Conservation (phyloP, 2,888 invertebrate genomes). For the Strigamia transsilvanica region DNA sequence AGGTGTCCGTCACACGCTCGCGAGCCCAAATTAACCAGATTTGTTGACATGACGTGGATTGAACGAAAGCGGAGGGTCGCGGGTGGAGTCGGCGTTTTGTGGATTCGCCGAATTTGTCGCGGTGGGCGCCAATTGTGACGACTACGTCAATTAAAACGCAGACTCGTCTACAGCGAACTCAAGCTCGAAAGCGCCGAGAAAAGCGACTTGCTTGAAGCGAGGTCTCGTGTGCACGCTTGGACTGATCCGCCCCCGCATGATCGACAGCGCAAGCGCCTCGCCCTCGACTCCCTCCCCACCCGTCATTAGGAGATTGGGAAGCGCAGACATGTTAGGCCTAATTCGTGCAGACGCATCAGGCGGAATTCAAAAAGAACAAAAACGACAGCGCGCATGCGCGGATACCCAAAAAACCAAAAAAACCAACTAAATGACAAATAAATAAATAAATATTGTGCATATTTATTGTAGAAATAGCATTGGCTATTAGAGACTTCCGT, state of each 20-base stretch:
- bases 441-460: not conserved
- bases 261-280: constrained; percentile 42
- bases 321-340: constrained; percentile 44
- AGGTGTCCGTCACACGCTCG: not conserved
- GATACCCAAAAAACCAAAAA: not conserved
- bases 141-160: constrained; percentile 34
- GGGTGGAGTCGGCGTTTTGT: constrained; percentile 33
- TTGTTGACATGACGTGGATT: constrained; percentile 23
- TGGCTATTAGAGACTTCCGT: too few species aligned
- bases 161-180: not conserved
- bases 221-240: constrained; percentile 36
- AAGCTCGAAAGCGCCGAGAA: not conserved
- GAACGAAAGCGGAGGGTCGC: not conserved
- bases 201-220: not conserved
- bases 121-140: constrained; percentile 44
- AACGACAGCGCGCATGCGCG: not conserved
- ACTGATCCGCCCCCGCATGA: constrained; percentile 44
- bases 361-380: constrained; percentile 23
- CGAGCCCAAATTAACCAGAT: constrained; percentile 36
- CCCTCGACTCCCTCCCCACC: constrained; percentile 39
- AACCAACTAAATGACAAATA: too few species aligned
- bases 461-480: not conserved
- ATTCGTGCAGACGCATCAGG: constrained; percentile 42
- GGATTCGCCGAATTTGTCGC: constrained; percentile 44
- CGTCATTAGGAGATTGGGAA: constrained; percentile 44